phyloP scores from a whole-genome alignment of 2,797 vertebrate genomes.

The Cetoscarus ocellatus region DNA sequence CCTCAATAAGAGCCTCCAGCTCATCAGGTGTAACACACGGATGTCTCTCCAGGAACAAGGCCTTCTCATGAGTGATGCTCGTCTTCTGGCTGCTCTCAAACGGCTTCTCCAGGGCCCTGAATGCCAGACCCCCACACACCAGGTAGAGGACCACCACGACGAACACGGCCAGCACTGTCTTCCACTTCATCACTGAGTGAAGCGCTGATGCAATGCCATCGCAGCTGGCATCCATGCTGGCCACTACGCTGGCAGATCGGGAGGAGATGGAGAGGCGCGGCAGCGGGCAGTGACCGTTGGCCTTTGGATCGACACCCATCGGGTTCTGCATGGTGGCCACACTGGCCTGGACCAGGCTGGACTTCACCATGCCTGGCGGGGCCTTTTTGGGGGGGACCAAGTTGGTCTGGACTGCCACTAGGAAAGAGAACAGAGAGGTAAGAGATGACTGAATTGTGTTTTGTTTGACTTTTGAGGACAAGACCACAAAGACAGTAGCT shows the following conservation, averaged over 20 bases:
- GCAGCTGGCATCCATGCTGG: constrained; percentile 89
- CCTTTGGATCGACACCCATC: constrained; percentile 86
- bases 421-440: neutral
- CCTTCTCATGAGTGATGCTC: constrained; percentile 92
- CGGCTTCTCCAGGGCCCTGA: constrained; percentile 93
- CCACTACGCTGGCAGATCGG: constrained; percentile 89
- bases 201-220: constrained; percentile 80
- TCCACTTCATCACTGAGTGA: constrained; percentile 98
- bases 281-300: constrained; percentile 84
- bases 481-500: neutral
- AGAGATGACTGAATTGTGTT: neutral
- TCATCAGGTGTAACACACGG: constrained; percentile 89
- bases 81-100: constrained; percentile 93
- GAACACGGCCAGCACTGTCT: constrained; percentile 95
- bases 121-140: constrained; percentile 91
- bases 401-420: constrained; percentile 88
- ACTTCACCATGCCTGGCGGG: constrained; percentile 79
- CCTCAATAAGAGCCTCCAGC: constrained; percentile 94
- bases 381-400: constrained; percentile 85
- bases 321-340: constrained; percentile 88
- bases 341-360: constrained; percentile 83
- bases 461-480: neutral
- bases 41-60: constrained; percentile 91
- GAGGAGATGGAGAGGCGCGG: constrained; percentile 91
- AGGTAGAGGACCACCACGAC: constrained; percentile 95